Conservation (phyloP, 2,888 invertebrate genomes). For the Zonitis immaculata region DNA sequence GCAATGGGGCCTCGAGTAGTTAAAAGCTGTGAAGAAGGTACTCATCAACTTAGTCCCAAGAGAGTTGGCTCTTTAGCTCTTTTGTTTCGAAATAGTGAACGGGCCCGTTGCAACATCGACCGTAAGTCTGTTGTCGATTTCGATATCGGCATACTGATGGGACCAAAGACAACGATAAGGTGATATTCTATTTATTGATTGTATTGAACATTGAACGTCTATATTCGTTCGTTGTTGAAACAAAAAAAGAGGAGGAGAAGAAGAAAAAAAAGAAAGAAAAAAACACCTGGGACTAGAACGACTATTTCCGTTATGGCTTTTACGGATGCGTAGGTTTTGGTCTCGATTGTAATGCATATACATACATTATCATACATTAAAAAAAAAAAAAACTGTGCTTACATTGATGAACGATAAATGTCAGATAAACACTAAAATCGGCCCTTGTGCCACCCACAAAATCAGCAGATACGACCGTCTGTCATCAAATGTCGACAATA, state of each 20-base stretch:
- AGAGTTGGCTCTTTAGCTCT: conserved; percentile 40
- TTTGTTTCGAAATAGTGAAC: conserved; percentile 34
- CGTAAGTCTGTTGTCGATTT: conserved; percentile 11
- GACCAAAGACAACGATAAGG: conserved; percentile 19
- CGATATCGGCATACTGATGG: conserved; percentile 16
- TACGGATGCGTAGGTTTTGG: conserved; percentile 15
- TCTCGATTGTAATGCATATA: conserved; percentile 16
- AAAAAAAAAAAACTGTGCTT: conserved; percentile 16
- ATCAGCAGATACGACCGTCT: not conserved
- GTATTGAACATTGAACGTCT: conserved; percentile 40
- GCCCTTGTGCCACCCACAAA: not conserved
- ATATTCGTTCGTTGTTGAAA: conserved; percentile 38
- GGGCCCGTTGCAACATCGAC: conserved; percentile 14
- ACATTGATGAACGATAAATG: conserved; percentile 7
- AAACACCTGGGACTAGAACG: conserved; percentile 36
- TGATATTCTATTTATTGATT: conserved; percentile 33
- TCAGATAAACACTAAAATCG: conserved; percentile 5
- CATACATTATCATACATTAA: conserved; percentile 20
- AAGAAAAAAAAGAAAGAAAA: too few relatives aligned
- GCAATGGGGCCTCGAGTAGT: conserved; percentile 45
- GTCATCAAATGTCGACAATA: not conserved
- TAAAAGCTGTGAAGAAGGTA: conserved; percentile 46
- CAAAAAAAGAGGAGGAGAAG: too few relatives aligned
- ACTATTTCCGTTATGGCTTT: conserved; percentile 24
- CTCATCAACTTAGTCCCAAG: conserved; percentile 45